phyloP scores from a whole-genome alignment of 2,113 vertebrate species.

The Solea senegalensis region DNA sequence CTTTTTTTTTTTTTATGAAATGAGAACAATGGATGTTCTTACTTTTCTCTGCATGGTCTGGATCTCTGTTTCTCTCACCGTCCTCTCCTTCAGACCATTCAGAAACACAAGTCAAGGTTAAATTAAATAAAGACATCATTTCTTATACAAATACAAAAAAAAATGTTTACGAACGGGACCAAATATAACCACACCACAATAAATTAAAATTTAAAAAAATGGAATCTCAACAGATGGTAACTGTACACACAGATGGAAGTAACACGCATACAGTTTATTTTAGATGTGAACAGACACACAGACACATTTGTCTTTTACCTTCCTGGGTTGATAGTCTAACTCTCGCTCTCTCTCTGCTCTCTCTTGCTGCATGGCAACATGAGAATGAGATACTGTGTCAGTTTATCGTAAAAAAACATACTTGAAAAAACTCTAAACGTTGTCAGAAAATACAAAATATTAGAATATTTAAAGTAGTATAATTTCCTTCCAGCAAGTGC shows the following conservation, averaged over 20 bases:
- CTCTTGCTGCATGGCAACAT: conserved; percentile 74
- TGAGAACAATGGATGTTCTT: conserved; percentile 20
- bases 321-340: conserved; percentile 77
- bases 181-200: not conserved
- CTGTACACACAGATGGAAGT: not conserved
- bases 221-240: not conserved
- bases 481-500: too few species aligned
- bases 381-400: conserved; percentile 42
- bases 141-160: too few species aligned
- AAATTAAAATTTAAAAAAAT: conserved; percentile 9
- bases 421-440: too few species aligned
- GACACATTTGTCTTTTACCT: conserved; percentile 65
- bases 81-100: conserved; percentile 68
- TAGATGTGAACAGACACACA: conserved; percentile 13
- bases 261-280: conserved; percentile 4
- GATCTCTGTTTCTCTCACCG: conserved; percentile 77
- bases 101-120: not conserved
- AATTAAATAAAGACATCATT: not conserved
- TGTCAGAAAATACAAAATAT: too few species aligned
- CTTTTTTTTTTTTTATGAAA: not conserved
- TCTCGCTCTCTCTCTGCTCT: conserved; percentile 77
- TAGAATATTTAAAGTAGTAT: too few species aligned
- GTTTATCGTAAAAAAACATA: conserved; percentile 8
- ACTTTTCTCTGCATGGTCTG: conserved; percentile 81
- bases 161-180: not conserved